These are phyloP conservation scores for Rhagologus leucostigma DNA, from an alignment of 2,113 vertebrate genomes.

Conservation along the genomic window DNA sequence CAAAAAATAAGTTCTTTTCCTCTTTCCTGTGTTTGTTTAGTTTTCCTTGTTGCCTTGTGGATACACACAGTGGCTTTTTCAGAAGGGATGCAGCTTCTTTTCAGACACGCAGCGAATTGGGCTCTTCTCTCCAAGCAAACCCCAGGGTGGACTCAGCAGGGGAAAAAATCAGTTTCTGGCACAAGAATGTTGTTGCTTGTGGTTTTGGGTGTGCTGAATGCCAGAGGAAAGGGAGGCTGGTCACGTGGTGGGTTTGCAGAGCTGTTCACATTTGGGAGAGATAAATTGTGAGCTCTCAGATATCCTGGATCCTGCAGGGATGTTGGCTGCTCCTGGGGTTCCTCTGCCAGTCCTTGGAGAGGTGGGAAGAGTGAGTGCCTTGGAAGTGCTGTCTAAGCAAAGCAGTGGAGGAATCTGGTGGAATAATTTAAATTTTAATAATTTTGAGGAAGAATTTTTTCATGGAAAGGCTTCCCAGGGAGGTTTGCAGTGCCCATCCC, in stretches of 20 bases:
- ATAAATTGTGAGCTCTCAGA: too few species aligned
- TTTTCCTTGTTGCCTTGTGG: not conserved
- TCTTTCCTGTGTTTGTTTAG: not conserved
- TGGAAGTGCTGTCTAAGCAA: not conserved
- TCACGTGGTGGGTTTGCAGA: not conserved
- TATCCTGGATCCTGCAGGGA: not conserved
- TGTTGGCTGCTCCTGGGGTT: rapidly evolving
- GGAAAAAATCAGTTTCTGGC: not conserved
- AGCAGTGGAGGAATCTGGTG: not conserved
- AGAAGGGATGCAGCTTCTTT: not conserved
- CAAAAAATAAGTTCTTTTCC: not conserved
- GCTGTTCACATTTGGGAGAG: not conserved
- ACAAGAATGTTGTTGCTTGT: not conserved
- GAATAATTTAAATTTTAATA: not conserved
- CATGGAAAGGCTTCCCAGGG: rapidly evolving
- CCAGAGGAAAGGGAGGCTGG: not conserved
- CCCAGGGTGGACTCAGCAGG: not conserved
- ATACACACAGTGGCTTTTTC: not conserved
- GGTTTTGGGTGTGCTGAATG: not conserved
- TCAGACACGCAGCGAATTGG: not conserved
- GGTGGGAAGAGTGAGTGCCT: not conserved
- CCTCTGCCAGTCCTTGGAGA: not conserved
- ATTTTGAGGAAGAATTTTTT: not conserved
- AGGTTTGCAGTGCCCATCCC: not conserved
- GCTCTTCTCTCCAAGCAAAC: not conserved